Percentiles rank a stretch among this genome's conserved stretches.
Evolutionary conservation across 1,140 invertebrate genomes (phyloP).

Genomic region (Cheumatopsyche charites): DNA sequence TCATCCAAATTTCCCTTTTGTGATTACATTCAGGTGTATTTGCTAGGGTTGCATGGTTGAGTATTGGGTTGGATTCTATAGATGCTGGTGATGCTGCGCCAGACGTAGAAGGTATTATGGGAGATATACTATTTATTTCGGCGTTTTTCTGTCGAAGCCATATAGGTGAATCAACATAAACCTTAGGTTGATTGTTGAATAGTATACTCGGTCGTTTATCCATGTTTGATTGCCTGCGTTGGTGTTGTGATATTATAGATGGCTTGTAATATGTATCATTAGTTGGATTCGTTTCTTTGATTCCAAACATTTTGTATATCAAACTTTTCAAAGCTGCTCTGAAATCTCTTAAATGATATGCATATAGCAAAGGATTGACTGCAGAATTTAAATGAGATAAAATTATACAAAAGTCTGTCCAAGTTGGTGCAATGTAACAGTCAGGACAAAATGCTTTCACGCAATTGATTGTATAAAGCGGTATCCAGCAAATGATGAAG

Average conservation of each 20-base stretch:
- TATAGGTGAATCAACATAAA: conserved; percentile 59
- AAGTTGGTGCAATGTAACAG: conserved; percentile 68
- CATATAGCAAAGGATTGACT: conserved; percentile 86
- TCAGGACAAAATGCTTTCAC: conserved; percentile 78
- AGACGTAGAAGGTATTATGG: conserved; percentile 46
- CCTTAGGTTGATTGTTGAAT: conserved; percentile 50
- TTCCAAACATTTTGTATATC: conserved; percentile 64
- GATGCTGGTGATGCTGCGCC: conserved; percentile 45
- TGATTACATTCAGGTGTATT: conserved; percentile 15
- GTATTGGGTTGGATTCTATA: neutral
- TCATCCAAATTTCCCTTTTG: conserved; percentile 43
- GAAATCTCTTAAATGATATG: conserved; percentile 88
- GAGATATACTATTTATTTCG: conserved; percentile 49
- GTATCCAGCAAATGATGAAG: conserved; percentile 93
- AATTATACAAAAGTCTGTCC: conserved; percentile 85
- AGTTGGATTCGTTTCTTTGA: conserved; percentile 53
- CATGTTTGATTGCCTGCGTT: conserved; percentile 34
- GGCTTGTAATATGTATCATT: conserved; percentile 54
- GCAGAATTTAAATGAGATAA: conserved; percentile 89
- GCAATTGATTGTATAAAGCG: conserved; percentile 89
- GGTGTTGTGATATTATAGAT: conserved; percentile 50
- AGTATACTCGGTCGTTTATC: conserved; percentile 39
- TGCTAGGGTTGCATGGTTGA: neutral
- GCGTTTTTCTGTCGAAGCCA: conserved; percentile 58
- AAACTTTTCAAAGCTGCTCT: conserved; percentile 73